Conservation (phyloP, 2,113 vertebrate genomes). For the Osmerus eperlanus region DNA sequence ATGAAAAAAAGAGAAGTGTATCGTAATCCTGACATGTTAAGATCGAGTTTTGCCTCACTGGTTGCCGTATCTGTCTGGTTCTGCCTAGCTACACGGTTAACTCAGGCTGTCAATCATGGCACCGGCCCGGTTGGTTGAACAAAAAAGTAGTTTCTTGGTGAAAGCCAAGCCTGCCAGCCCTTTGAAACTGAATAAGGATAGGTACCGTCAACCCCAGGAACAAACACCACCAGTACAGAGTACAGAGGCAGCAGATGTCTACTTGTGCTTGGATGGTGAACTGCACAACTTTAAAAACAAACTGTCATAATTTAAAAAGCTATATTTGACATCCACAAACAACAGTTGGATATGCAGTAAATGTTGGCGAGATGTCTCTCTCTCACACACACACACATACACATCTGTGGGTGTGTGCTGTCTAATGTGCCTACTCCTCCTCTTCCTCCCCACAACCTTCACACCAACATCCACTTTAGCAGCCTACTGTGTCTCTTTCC, state of each 20-base stretch:
- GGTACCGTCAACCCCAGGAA: constrained; percentile 4
- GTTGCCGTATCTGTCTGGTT: not conserved
- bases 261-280: no score
- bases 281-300: no score
- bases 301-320: no score
- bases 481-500: not conserved
- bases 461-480: not conserved
- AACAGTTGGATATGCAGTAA: no score
- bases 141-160: constrained; percentile 18
- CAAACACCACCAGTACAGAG: not conserved
- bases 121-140: constrained; percentile 16
- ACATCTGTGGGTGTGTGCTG: no score
- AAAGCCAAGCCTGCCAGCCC: constrained; percentile 28
- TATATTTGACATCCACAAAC: no score
- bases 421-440: no score
- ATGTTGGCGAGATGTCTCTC: no score
- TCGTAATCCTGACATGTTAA: no score
- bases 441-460: constrained; percentile 8
- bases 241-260: not conserved
- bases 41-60: no score
- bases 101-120: not conserved
- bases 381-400: not conserved
- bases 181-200: constrained; percentile 28
- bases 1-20: no score
- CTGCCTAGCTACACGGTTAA: constrained; percentile 1